phyloP scores from a whole-genome alignment of 23 tunicate genomes.

The Aplidium turbinatum region DNA sequence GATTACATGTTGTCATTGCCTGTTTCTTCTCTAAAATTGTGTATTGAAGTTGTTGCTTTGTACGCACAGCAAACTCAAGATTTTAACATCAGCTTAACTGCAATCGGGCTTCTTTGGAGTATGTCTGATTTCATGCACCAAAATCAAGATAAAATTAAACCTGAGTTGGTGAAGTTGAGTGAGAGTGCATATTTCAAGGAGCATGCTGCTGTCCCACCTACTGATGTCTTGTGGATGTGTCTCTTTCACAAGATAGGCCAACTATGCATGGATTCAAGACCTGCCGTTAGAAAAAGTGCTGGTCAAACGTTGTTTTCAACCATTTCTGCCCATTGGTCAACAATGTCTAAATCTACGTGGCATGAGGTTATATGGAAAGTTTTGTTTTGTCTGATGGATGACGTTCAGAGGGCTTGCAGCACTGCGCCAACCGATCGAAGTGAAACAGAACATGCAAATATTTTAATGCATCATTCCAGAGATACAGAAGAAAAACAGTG shows the following conservation, averaged over 20 bases:
- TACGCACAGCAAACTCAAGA: constrained; percentile 82
- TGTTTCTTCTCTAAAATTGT: constrained; percentile 35
- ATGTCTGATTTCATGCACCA: constrained; percentile 86
- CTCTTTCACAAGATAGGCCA: constrained; percentile 79
- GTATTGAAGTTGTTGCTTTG: constrained; percentile 78
- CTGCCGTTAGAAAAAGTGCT: constrained; percentile 89
- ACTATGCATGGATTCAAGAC: constrained; percentile 85
- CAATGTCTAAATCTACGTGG: constrained; percentile 63
- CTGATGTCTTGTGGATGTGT: constrained; percentile 71
- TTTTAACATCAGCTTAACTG: constrained; percentile 93
- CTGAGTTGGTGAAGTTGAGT: constrained; percentile 14
- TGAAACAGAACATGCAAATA: constrained; percentile 23
- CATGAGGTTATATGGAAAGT: constrained; percentile 88
- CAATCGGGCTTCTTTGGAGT: constrained; percentile 95
- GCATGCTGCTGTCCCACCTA: constrained; percentile 2
- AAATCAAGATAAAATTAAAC: constrained; percentile 54
- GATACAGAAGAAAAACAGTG: constrained; percentile 98
- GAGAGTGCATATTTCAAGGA: constrained; percentile 1
- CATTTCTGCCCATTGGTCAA: constrained; percentile 89
- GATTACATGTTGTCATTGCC: constrained; percentile 84
- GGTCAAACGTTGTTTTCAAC: constrained; percentile 95
- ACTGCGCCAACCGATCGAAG: constrained; percentile 47
- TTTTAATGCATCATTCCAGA: constrained; percentile 94
- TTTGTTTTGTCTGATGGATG: constrained; percentile 78
- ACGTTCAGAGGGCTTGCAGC: constrained; percentile 72